These are phyloP conservation scores for Bufo gargarizans DNA, from an alignment of 2,113 vertebrate species.

Conservation along the genomic window DNA sequence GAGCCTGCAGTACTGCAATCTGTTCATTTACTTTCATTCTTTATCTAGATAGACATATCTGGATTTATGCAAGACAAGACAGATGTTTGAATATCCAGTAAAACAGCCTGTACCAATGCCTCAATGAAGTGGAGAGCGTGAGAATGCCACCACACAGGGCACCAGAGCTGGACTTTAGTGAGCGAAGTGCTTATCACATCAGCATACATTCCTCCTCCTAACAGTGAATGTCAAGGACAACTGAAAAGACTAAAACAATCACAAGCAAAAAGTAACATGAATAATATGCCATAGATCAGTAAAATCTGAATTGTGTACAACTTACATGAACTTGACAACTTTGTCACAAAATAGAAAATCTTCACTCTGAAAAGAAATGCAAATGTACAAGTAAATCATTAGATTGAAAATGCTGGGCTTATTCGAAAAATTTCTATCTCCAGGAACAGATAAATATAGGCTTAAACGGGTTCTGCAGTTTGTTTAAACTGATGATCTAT, in stretches of 20 bases:
- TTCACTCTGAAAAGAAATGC: neutral
- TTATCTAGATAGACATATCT: no score
- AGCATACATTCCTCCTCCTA: neutral
- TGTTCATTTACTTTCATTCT: no score
- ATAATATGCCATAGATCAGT: no score
- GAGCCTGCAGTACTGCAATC: no score
- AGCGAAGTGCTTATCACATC: neutral
- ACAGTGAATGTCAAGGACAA: neutral
- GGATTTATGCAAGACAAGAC: no score
- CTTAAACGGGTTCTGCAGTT: no score
- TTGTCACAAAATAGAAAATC: neutral
- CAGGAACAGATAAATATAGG: neutral
- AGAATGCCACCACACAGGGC: neutral
- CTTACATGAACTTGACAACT: neutral
- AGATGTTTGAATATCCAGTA: no score
- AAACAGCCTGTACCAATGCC: no score
- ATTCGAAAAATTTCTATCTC: slow-evolving; percentile 12
- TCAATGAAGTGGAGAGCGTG: neutral
- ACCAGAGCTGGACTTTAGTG: neutral
- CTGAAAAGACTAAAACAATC: neutral
- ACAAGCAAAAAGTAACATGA: neutral
- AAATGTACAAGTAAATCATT: neutral
- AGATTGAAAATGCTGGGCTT: neutral
- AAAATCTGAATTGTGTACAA: neutral
- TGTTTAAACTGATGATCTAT: no score